These are phyloP conservation scores for Drosophila lacicola DNA, from an alignment of 2,888 invertebrate species.

Conservation along the genomic window DNA sequence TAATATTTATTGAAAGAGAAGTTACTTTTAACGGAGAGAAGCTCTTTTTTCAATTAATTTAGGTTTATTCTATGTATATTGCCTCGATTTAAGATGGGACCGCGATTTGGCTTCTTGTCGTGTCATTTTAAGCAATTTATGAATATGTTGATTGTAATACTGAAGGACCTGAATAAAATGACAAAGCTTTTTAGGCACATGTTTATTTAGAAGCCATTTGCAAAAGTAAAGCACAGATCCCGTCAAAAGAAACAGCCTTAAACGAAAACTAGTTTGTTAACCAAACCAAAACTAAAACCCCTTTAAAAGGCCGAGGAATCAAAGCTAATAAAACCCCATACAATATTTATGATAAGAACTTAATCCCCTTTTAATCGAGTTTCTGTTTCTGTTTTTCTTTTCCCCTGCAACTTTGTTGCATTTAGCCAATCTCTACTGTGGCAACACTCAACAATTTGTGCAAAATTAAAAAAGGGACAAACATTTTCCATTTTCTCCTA, in stretches of 20 bases:
- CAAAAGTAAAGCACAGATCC: not conserved
- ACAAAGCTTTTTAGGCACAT: not conserved
- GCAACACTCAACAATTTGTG: slow-evolving; percentile 29
- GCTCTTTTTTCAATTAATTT: too few relatives aligned
- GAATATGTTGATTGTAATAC: too few relatives aligned
- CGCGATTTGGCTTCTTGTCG: too few relatives aligned
- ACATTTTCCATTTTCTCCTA: slow-evolving; percentile 27
- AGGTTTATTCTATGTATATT: too few relatives aligned
- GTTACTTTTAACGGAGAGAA: too few relatives aligned
- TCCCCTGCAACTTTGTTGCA: slow-evolving; percentile 15
- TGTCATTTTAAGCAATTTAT: too few relatives aligned
- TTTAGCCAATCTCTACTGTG: slow-evolving; percentile 36
- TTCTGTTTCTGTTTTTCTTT: not conserved
- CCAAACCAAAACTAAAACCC: not conserved
- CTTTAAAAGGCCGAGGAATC: slow-evolving; percentile 1
- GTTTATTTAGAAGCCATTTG: not conserved
- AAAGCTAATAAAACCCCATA: slow-evolving; percentile 2
- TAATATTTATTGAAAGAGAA: too few relatives aligned
- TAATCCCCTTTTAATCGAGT: slow-evolving; percentile 20
- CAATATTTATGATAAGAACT: slow-evolving; percentile 19
- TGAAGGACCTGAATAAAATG: not conserved
- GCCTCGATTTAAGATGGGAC: too few relatives aligned
- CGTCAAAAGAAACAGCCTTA: slow-evolving; percentile 4
- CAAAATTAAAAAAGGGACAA: slow-evolving; percentile 48
- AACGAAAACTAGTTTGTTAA: slow-evolving; percentile 1